These are phyloP conservation scores for Rhodinocichla rosea DNA, from an alignment of 2,113 vertebrate genomes.

Conservation along the genomic window DNA sequence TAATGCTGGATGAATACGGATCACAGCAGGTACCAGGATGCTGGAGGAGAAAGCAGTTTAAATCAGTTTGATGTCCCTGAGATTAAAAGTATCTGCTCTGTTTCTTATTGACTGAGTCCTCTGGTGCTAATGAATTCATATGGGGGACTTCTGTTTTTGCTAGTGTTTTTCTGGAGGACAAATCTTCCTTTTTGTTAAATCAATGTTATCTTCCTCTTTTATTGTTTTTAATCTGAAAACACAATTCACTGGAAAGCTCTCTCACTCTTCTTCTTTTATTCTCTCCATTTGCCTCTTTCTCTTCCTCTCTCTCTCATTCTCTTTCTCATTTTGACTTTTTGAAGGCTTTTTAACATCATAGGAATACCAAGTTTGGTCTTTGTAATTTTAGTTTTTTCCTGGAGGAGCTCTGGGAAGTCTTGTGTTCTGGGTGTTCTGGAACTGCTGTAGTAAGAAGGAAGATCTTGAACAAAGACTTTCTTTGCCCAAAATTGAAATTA, in stretches of 20 bases:
- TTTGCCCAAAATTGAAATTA: slow-evolving; percentile 43
- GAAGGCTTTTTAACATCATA: not conserved
- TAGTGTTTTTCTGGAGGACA: not conserved
- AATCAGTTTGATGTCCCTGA: not conserved
- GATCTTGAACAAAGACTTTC: slow-evolving; percentile 34
- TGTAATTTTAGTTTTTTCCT: not conserved
- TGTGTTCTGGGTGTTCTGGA: slow-evolving; percentile 34
- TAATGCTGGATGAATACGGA: not conserved
- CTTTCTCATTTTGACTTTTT: not conserved
- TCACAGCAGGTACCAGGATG: not conserved
- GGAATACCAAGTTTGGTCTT: not conserved
- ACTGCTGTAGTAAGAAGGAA: not conserved
- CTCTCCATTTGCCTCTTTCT: not conserved
- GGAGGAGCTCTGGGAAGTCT: not conserved
- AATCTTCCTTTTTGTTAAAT: not conserved
- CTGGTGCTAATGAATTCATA: not conserved
- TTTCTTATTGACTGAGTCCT: not conserved
- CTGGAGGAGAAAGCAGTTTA: not conserved
- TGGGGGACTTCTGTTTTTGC: not conserved
- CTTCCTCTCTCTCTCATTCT: not conserved
- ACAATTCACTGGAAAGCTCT: not conserved
- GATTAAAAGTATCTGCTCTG: not conserved
- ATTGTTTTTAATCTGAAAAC: not conserved
- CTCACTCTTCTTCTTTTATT: not conserved
- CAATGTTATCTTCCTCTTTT: not conserved